Percentiles rank a stretch among this genome's conserved stretches.
phyloP scores from a whole-genome alignment of 2,888 invertebrate species.

The Epinotia nisella region DNA sequence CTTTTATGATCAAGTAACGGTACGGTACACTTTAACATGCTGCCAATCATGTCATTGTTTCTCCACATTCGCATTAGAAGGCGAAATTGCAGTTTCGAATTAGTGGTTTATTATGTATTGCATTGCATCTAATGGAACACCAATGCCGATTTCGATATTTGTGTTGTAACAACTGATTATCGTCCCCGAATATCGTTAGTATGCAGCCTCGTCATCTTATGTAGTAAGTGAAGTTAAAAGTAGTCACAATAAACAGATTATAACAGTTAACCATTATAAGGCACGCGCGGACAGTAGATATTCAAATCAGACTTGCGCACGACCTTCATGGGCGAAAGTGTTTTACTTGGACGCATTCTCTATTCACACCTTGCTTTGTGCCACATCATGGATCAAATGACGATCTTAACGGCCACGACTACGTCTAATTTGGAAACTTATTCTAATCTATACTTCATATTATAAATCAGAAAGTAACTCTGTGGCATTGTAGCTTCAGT shows the following conservation, averaged over 20 bases:
- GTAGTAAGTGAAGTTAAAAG: constrained; percentile 34
- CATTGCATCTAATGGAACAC: constrained; percentile 17
- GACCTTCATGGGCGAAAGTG: constrained; percentile 78
- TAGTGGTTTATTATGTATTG: background rate
- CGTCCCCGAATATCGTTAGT: constrained; percentile 26
- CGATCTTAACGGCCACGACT: background rate
- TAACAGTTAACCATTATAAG: constrained; percentile 36
- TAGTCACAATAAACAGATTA: constrained; percentile 49
- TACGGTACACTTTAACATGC: constrained; percentile 21
- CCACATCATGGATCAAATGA: constrained; percentile 26
- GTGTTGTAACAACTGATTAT: constrained; percentile 34
- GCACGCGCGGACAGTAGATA: constrained; percentile 57
- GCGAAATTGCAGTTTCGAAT: background rate
- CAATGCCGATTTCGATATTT: constrained; percentile 37
- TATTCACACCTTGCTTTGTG: constrained; percentile 31
- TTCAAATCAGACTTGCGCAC: constrained; percentile 62
- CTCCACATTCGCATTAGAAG: constrained; percentile 5
- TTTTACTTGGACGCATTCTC: constrained; percentile 68
- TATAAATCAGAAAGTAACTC: no score
- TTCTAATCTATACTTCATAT: background rate
- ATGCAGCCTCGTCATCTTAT: constrained; percentile 31
- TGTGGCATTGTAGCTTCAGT: no score
- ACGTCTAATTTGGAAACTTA: background rate
- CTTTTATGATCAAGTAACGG: constrained; percentile 36
- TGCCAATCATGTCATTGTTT: constrained; percentile 35